Evolutionary conservation across 2,888 invertebrate genomes (phyloP).

Genomic region (Crepidodera aurea): DNA sequence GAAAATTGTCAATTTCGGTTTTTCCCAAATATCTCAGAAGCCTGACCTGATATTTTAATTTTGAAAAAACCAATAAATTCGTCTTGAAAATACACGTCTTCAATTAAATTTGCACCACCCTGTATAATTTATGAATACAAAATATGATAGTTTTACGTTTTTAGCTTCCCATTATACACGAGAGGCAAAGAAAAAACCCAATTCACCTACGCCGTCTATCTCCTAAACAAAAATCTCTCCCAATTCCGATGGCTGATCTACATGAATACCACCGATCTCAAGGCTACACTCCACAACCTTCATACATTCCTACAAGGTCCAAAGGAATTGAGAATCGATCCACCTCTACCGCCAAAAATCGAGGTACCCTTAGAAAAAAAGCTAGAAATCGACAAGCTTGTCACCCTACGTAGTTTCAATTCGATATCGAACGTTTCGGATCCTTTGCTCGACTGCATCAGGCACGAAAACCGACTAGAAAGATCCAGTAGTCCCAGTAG

Average conservation of each 20-base stretch:
- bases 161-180: conserved; percentile 84
- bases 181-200: conserved; percentile 80
- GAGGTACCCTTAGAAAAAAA: conserved; percentile 16
- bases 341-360: not conserved
- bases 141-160: no score
- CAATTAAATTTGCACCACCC: no score
- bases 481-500: conserved; percentile 43
- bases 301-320: conserved; percentile 54
- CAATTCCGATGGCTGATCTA: conserved; percentile 84
- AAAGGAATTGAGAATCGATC: conserved; percentile 16
- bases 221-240: conserved; percentile 93
- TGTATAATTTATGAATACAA: no score
- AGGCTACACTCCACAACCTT: conserved; percentile 80
- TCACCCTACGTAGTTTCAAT: conserved; percentile 46
- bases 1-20: no score
- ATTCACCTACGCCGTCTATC: conserved; percentile 89
- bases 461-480: conserved; percentile 41
- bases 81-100: no score
- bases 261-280: conserved; percentile 75
- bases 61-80: no score
- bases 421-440: conserved; percentile 50
- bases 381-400: conserved; percentile 36
- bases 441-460: conserved; percentile 52
- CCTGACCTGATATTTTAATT: no score
- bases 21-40: no score